Base-by-base conservation (phyloP, 2,888 invertebrate genomes). In the Bombylius major region DNA sequence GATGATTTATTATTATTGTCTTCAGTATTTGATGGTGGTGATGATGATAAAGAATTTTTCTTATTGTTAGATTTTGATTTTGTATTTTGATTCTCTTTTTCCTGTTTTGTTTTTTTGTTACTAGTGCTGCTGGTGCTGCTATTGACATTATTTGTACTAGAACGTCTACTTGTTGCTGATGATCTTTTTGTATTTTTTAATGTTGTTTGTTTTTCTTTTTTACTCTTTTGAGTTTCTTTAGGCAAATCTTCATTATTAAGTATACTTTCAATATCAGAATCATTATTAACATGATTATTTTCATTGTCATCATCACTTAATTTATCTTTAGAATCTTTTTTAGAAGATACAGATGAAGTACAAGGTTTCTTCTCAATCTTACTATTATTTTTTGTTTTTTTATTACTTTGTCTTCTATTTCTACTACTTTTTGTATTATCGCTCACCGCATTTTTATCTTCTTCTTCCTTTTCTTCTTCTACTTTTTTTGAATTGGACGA, bases 31-130 rank as follows among this genome's bases (percentile, higher is more conserved):
- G 23, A 23, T 23, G 23, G 23, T 23, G 23, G 23, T 23, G 23
- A 23, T 23, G 23, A 23, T 23, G 23, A 3, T 23, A 23, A 23
- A 23, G 23, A 23, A 23, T 23, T 23, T 23, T 23, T 23, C 23
- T 23, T 23, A 32, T 31, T 34, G 34, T 50, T 51, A 13, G 46
- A 14, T 51, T 55, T 59, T 51, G 57, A 56, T 55, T 56, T 60
- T 78, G 55, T 71, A 71, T 65, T 77, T 79, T 6, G 75, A 75
- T 63, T 77, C 77, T 58, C 77, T 78, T 12, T 76, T 73, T 34
- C 77, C 75, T 60, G 72, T 76, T 62, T 76, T 75, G 63, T 73
- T 73, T 60, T 70, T 71, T 60, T 73, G 75, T 64, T 74, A 75
- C 60, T 23, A 23, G 23, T 23, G 23, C 23, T 23, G 23, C 23